Conservation (phyloP, 2,113 vertebrate species). For the Chlorocebus sabaeus region DNA sequence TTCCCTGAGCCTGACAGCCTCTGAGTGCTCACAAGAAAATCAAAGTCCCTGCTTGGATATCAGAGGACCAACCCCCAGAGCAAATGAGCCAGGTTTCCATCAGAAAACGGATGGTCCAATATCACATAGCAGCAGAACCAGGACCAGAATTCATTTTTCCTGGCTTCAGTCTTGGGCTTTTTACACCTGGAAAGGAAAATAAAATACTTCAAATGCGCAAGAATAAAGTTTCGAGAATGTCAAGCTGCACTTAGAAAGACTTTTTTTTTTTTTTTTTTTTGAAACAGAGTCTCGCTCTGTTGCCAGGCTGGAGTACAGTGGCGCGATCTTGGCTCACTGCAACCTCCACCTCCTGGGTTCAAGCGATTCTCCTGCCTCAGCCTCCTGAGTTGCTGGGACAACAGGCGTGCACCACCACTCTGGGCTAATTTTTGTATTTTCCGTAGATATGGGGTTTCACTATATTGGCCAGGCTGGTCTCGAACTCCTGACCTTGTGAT, state of each 20-base stretch:
- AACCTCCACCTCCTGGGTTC: too few species aligned
- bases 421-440: too few species aligned
- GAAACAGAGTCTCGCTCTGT: too few species aligned
- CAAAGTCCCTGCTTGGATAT: background rate
- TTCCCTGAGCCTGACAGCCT: background rate
- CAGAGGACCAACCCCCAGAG: background rate
- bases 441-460: too few species aligned
- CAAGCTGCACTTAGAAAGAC: background rate
- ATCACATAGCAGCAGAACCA: background rate
- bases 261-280: too few species aligned
- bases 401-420: too few species aligned
- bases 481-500: too few species aligned
- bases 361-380: too few species aligned
- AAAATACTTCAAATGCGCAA: background rate
- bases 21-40: background rate
- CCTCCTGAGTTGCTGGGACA: too few species aligned
- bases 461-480: too few species aligned
- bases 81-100: background rate
- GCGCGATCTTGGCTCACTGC: too few species aligned
- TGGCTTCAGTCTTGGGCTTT: background rate
- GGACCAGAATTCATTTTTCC: background rate
- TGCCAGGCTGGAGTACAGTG: too few species aligned
- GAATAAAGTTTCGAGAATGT: background rate
- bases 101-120: background rate
- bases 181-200: background rate